These are phyloP conservation scores for Lycopodina hypogea DNA, from an alignment of 37 sponge, comb jelly and placozoan species.

Conservation along the genomic window DNA sequence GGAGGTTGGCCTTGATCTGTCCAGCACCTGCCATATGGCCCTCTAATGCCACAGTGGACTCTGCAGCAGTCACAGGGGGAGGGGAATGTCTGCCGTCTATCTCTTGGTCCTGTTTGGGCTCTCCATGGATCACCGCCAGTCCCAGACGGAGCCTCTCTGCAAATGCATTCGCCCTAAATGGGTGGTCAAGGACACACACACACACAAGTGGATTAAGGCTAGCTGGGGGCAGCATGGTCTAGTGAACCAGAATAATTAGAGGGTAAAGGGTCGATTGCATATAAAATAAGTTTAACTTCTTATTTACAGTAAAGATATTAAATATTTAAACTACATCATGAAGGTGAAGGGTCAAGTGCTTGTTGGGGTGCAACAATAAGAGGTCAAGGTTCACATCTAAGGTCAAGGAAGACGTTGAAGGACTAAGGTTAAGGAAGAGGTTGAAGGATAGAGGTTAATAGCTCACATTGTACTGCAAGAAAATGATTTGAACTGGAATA, in stretches of 20 bases:
- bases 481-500: too few species aligned
- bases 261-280: neutral
- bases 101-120: conserved; percentile 64
- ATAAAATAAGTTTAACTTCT: too few species aligned
- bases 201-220: neutral
- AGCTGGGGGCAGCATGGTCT: too few species aligned
- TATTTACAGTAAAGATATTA: too few species aligned
- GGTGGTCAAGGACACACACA: neutral
- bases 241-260: neutral
- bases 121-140: conserved; percentile 94
- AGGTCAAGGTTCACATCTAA: too few species aligned
- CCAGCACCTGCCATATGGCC: neutral
- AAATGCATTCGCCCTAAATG: conserved; percentile 80
- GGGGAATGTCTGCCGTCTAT: conserved; percentile 83
- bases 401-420: too few species aligned
- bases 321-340: too few species aligned
- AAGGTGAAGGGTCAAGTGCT: too few species aligned
- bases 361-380: too few species aligned
- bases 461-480: too few species aligned
- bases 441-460: too few species aligned
- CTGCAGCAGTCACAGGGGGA: conserved; percentile 44
- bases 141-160: conserved; percentile 87
- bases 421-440: too few species aligned
- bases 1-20: conserved; percentile 3
- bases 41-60: neutral